A percentile compares a stretch with the other conserved stretches of the same genome.
Conservation (phyloP, 2,888 invertebrate genomes). For the Machimus rusticus region DNA sequence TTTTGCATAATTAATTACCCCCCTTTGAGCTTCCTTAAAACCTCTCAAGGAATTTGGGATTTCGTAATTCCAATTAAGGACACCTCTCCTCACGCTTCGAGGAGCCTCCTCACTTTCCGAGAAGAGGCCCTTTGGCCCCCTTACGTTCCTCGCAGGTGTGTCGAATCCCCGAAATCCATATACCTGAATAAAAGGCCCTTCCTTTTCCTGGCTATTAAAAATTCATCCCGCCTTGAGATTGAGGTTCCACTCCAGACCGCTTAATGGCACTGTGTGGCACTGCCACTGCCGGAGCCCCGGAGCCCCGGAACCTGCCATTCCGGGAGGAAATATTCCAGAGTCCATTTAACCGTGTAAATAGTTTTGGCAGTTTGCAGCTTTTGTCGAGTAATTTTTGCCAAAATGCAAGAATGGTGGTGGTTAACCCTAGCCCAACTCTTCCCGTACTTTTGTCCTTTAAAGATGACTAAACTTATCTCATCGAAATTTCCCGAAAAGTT, state of each 20-base stretch:
- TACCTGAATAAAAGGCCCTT: not conserved
- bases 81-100: not conserved
- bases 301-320: not conserved
- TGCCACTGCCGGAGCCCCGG: not conserved
- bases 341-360: not conserved
- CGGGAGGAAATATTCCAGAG: not conserved
- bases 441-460: not conserved
- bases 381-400: not conserved
- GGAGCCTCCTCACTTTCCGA: not conserved
- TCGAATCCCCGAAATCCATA: not conserved
- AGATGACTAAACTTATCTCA: not conserved
- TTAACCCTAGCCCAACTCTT: not conserved
- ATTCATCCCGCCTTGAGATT: not conserved
- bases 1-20: conserved; percentile 30
- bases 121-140: not conserved
- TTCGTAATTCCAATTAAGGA: conserved; percentile 31
- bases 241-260: not conserved
- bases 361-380: not conserved
- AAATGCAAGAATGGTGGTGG: not conserved
- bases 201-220: not conserved
- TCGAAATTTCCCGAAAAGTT: not conserved
- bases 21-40: not conserved
- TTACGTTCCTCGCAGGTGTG: not conserved
- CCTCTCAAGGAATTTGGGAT: not conserved
- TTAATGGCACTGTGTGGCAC: not conserved